Percentiles rank a stretch among this genome's conserved stretches.
Evolutionary conservation across 2,888 invertebrate genomes (phyloP).

Genomic region (Eupithecia tripunctaria): DNA sequence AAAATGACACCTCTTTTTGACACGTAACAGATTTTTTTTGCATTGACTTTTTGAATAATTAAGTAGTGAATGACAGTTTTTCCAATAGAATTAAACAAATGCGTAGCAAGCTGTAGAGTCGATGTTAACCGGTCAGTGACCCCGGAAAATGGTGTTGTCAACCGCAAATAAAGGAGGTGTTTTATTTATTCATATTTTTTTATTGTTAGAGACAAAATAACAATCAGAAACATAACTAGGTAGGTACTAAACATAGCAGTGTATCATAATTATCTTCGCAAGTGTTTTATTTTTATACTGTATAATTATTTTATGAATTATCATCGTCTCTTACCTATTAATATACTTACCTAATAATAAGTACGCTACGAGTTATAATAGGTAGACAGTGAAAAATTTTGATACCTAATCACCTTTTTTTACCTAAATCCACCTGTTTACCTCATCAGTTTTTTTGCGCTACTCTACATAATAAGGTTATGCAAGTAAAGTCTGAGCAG

Average conservation of each 20-base stretch:
- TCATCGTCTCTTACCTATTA: not conserved
- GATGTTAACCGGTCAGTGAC: constrained; percentile 69
- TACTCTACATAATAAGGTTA: not conserved
- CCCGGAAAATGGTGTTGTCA: constrained; percentile 73
- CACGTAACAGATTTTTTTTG: not conserved
- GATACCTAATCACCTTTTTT: too few relatives aligned
- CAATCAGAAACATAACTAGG: not conserved
- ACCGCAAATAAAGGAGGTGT: constrained; percentile 55
- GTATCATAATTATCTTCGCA: not conserved
- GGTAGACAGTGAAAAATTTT: too few relatives aligned
- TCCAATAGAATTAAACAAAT: constrained; percentile 36
- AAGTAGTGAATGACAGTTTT: constrained; percentile 10
- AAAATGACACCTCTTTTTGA: not conserved
- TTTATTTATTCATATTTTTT: constrained; percentile 38
- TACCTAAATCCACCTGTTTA: too few relatives aligned
- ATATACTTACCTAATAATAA: too few relatives aligned
- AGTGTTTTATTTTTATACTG: not conserved
- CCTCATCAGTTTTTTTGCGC: not conserved
- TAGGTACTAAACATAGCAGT: not conserved
- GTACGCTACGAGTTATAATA: too few relatives aligned
- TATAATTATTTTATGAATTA: not conserved
- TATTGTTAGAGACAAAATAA: constrained; percentile 13
- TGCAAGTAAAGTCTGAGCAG: not conserved
- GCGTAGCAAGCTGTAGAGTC: constrained; percentile 34
- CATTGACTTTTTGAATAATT: not conserved